Base-by-base conservation (phyloP, 2,888 invertebrate genomes). In the Hypercompe scribonia region DNA sequence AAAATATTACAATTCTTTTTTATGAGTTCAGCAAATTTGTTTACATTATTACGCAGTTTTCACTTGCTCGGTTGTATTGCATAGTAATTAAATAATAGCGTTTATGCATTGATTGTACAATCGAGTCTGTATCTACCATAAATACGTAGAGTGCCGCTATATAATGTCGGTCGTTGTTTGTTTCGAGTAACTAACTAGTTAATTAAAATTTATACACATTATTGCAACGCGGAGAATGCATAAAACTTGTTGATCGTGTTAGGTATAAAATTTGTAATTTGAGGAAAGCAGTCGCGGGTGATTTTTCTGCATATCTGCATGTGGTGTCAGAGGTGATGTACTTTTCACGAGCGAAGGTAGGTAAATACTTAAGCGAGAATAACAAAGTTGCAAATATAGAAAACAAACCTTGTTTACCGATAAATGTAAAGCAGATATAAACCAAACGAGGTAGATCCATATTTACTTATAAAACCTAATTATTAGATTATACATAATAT, bases 321-420 rank as follows among this genome's bases (percentile, higher is more conserved):
- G 54, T 54, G n/a, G 54, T 54, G 54, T n/a, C 54, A 58, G 28
- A 28, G 58, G 28, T 58, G 58, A 28, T 58, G 58, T 58, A 58
- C 28, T 4, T 58, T 58, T 58, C 13, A 58, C 58, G 58, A 58
- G 58, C 58, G 13, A 58, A 58, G 58, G 58, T 76, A 81, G 63
- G 76, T 65, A 46, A 21, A 46, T 21, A 46, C 46, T 75, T 66
- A 74, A 15, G 64, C 67, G 76, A 84, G 78, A 74, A 64, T 74
- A 73, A 87, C 86, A 85, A 79, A 75, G 86, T 87, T 81, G 86
- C 79, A 65, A 68, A 79, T n/a, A 73, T 77, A n/a, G 78, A 84
- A 84, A 85, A 87, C 84, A 67, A 84, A 65, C 67, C 81, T 81
- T 87, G 87, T 84, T 84, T 84, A 87, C 81, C 39, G 75, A 78